These are phyloP conservation scores for Corbicula japonica DNA, from an alignment of 2,888 invertebrate genomes.

Conservation along the genomic window DNA sequence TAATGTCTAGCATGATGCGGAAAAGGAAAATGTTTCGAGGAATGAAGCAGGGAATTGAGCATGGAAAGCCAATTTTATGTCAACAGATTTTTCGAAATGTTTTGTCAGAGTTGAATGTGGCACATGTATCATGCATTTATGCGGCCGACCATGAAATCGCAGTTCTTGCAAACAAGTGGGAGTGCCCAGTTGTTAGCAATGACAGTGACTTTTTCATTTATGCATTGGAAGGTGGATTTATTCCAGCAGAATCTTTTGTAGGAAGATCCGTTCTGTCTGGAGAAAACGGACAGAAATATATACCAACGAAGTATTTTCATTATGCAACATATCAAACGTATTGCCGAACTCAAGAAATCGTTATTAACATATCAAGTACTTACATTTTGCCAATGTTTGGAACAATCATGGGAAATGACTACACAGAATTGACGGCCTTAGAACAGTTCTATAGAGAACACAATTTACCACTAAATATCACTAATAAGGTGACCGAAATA, in stretches of 20 bases:
- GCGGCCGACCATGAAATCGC: slow-evolving; percentile 97
- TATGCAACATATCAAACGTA: slow-evolving; percentile 91
- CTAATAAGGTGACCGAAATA: slow-evolving; percentile 89
- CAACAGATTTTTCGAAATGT: slow-evolving; percentile 92
- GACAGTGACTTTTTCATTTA: slow-evolving; percentile 98
- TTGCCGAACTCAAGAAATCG: too few relatives aligned
- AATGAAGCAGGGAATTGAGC: slow-evolving; percentile 75
- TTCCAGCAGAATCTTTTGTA: slow-evolving; percentile 89
- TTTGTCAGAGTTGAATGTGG: slow-evolving; percentile 89
- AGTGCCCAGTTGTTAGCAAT: slow-evolving; percentile 95
- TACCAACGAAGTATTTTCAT: slow-evolving; percentile 89
- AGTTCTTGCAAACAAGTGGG: slow-evolving; percentile 91
- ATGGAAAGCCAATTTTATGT: slow-evolving; percentile 90
- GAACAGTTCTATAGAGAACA: slow-evolving; percentile 75
- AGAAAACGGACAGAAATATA: slow-evolving; percentile 27
- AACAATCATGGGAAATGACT: slow-evolving; percentile 95
- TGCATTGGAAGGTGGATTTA: slow-evolving; percentile 91
- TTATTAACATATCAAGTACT: slow-evolving; percentile 89
- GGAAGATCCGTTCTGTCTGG: neutral
- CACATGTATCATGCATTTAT: slow-evolving; percentile 91
- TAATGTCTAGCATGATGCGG: slow-evolving; percentile 76
- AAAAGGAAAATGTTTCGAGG: slow-evolving; percentile 70
- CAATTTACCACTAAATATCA: slow-evolving; percentile 48
- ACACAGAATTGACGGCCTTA: slow-evolving; percentile 87
- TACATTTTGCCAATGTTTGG: slow-evolving; percentile 92